Percentiles rank a stretch among this genome's conserved stretches.
These are phyloP conservation scores for Pollimyrus isidori DNA, from an alignment of 2,113 vertebrate species.

Conservation along the genomic window DNA sequence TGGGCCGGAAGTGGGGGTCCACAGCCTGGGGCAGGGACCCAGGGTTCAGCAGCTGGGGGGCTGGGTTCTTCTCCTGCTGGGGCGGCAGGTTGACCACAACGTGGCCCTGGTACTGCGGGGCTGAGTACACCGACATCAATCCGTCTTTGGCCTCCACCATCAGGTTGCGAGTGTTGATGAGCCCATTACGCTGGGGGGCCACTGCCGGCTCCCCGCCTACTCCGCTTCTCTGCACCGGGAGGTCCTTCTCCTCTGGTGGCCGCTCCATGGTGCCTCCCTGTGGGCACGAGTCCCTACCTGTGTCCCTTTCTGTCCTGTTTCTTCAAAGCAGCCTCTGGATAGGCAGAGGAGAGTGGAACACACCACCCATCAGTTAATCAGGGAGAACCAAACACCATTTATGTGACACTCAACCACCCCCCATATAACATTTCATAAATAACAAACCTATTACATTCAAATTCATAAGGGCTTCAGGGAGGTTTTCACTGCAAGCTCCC, in stretches of 20 bases:
- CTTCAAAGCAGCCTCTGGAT: conserved; percentile 36
- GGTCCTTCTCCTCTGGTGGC: conserved; percentile 52
- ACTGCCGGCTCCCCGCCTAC: not conserved
- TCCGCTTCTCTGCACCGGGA: conserved; percentile 40
- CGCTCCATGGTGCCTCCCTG: conserved; percentile 49
- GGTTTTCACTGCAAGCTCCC: not conserved
- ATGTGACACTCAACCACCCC: not conserved
- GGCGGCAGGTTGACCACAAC: conserved; percentile 44
- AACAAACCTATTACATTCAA: not conserved
- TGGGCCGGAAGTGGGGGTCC: conserved; percentile 67
- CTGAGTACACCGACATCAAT: conserved; percentile 69
- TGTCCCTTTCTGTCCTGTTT: conserved; percentile 42
- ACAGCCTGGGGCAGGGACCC: conserved; percentile 65
- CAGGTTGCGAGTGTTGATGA: conserved; percentile 77
- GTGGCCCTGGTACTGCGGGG: conserved; percentile 72
- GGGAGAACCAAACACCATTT: not conserved
- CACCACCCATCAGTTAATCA: conserved; percentile 28
- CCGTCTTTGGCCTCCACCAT: conserved; percentile 67
- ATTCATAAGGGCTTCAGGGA: not conserved
- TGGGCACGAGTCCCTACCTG: conserved; percentile 11
- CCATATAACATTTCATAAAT: conserved; percentile 1
- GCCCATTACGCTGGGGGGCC: conserved; percentile 66
- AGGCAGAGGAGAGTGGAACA: conserved; percentile 27
- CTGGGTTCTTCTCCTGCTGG: conserved; percentile 40
- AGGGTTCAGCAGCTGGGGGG: conserved; percentile 79